Conservation (phyloP, 2,797 vertebrate species). For the Poeciliopsis infans region DNA sequence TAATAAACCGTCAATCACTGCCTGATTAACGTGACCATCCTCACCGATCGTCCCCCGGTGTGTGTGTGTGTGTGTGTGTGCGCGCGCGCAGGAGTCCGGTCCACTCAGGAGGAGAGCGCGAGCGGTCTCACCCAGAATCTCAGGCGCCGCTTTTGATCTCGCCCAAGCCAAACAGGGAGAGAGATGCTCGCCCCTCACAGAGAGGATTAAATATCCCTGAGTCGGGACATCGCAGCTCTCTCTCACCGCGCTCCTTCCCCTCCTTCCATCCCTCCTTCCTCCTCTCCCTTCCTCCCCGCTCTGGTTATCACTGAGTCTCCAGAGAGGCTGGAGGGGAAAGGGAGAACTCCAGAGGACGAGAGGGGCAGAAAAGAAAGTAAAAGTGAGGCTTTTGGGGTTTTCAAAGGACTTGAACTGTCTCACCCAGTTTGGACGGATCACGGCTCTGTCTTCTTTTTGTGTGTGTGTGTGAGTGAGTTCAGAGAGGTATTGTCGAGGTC, state of each 20-base stretch:
- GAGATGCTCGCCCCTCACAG: conserved; percentile 76
- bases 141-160: conserved; percentile 90
- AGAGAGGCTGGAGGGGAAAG: conserved; percentile 62
- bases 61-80: conserved; percentile 33
- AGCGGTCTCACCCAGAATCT: conserved; percentile 92
- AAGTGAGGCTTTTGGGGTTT: conserved; percentile 48
- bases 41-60: conserved; percentile 35
- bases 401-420: conserved; percentile 65
- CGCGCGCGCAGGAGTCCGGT: conserved; percentile 35
- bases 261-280: conserved; percentile 59
- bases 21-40: conserved; percentile 65
- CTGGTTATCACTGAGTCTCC: conserved; percentile 77
- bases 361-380: conserved; percentile 42
- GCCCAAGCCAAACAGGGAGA: conserved; percentile 77
- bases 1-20: conserved; percentile 62
- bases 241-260: conserved; percentile 42
- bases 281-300: conserved; percentile 72
- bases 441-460: conserved; percentile 20
- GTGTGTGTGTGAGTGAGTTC: conserved; percentile 20
- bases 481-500: conserved; percentile 36
- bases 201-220: conserved; percentile 85
- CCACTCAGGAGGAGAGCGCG: conserved; percentile 83
- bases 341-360: conserved; percentile 49
- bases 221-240: conserved; percentile 79
- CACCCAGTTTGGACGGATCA: conserved; percentile 61